A percentile compares a stretch with the other conserved stretches of the same genome.
Evolutionary conservation across 2,797 vertebrate species (phyloP).

Genomic region (Acanthornis magna): DNA sequence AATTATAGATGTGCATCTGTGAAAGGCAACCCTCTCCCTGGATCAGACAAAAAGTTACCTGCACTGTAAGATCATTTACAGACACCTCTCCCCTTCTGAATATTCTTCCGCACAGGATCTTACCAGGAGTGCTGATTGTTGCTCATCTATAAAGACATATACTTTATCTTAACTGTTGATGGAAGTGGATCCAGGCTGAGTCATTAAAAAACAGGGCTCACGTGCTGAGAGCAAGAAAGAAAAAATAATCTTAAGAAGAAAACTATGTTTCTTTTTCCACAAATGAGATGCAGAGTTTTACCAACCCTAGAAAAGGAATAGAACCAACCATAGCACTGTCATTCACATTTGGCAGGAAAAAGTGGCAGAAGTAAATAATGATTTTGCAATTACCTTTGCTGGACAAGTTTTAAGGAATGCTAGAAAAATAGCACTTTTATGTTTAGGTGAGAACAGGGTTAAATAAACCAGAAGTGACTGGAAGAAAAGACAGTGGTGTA

Average conservation of each 20-base stretch:
- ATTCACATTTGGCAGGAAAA: not conserved
- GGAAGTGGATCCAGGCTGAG: not conserved
- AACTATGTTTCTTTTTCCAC: not conserved
- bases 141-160: not conserved
- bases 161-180: not conserved
- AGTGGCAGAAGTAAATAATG: not conserved
- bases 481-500: not conserved
- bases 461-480: not conserved
- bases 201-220: not conserved
- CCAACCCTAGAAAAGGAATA: not conserved
- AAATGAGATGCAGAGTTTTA: not conserved
- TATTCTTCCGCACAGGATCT: not conserved
- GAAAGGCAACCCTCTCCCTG: not conserved
- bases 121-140: not conserved
- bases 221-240: not conserved
- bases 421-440: not conserved
- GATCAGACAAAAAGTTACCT: not conserved
- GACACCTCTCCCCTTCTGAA: not conserved
- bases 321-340: not conserved
- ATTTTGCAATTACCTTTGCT: not conserved
- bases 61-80: not conserved
- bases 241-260: not conserved
- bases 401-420: not conserved
- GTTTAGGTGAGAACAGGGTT: not conserved
- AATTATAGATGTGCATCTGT: not conserved